A percentile compares a stretch with the other conserved stretches of the same genome.
Conservation (phyloP, 2,888 invertebrate species). For the Amaurobius ferox region DNA sequence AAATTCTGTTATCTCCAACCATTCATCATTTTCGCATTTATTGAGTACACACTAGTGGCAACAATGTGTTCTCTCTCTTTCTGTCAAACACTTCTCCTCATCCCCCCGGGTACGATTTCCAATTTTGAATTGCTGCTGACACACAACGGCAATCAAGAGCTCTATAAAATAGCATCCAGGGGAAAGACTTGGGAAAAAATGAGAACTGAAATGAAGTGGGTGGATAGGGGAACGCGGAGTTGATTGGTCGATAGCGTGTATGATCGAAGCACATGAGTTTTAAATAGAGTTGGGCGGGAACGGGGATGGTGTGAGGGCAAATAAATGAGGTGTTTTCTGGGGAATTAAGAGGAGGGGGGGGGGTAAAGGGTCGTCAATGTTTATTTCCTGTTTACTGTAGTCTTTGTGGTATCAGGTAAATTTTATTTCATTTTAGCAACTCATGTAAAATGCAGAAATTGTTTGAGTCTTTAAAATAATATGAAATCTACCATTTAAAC, state of each 20-base stretch:
- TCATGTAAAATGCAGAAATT: no score
- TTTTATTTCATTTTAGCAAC: no score
- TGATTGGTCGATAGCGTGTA: constrained; percentile 16
- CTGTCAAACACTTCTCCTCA: not conserved
- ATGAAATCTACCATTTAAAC: no score
- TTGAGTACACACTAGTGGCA: not conserved
- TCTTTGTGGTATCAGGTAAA: no score
- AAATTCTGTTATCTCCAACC: constrained; percentile 7
- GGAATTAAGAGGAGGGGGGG: not conserved
- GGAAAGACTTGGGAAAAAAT: not conserved
- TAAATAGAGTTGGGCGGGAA: constrained; percentile 1
- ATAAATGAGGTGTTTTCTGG: constrained; percentile 4
- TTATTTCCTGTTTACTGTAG: no score
- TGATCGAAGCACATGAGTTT: constrained; percentile 9
- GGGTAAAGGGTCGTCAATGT: no score
- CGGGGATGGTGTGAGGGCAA: not conserved
- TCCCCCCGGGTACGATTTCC: constrained; percentile 3
- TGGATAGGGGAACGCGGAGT: not conserved
- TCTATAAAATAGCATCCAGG: not conserved
- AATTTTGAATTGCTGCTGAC: constrained; percentile 4
- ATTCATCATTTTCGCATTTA: constrained; percentile 14
- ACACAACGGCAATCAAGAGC: constrained; percentile 18
- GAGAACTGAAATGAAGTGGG: constrained; percentile 10
- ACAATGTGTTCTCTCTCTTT: not conserved
- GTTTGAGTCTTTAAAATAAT: no score